A percentile compares a stretch with the other conserved stretches of the same genome.
phyloP scores from a whole-genome alignment of 2,797 vertebrate species.

The Paramormyrops hopkinsi region DNA sequence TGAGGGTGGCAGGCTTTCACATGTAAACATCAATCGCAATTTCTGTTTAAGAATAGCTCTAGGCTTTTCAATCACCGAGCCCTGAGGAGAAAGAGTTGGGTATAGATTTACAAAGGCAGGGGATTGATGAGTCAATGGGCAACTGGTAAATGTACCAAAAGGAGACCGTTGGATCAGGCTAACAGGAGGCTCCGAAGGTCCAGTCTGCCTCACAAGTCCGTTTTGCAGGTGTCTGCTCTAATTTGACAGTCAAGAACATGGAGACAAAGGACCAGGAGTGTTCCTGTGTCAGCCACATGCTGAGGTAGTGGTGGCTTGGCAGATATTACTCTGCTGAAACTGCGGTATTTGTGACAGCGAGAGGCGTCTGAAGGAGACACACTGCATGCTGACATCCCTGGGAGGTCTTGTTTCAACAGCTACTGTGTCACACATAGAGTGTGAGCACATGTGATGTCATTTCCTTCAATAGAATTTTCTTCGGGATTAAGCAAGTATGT shows the following conservation, averaged over 20 bases:
- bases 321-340: neutral
- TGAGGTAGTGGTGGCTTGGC: neutral
- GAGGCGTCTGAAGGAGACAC: neutral
- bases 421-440: neutral
- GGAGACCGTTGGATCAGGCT: neutral
- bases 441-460: neutral
- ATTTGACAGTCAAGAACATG: constrained; percentile 55
- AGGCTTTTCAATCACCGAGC: neutral
- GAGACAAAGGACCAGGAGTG: constrained; percentile 10
- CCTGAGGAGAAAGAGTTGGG: neutral
- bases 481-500: neutral
- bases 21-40: neutral
- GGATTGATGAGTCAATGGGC: neutral
- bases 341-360: neutral
- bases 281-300: neutral
- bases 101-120: neutral
- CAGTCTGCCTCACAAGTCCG: constrained; percentile 39
- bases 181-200: constrained; percentile 30
- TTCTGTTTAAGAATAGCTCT: neutral
- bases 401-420: neutral
- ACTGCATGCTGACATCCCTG: neutral
- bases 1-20: neutral
- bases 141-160: neutral
- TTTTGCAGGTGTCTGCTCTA: constrained; percentile 55
- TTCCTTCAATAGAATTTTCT: neutral